Percentiles rank a stretch among this genome's conserved stretches.
Conservation (phyloP, 2,888 invertebrate genomes). For the Macrosiphum euphorbiae region DNA sequence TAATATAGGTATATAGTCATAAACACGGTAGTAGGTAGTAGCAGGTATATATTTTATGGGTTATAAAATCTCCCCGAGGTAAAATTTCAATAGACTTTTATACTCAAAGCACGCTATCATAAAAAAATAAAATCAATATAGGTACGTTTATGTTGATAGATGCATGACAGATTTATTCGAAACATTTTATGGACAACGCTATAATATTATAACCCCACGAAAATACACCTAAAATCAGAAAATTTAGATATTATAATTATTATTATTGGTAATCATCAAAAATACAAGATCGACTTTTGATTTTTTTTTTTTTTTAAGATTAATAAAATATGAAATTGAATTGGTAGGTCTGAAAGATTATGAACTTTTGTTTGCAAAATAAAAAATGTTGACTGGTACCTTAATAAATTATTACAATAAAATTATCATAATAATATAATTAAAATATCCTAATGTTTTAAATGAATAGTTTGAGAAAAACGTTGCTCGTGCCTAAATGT, state of each 20-base stretch:
- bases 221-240: not conserved
- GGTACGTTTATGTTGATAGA: not conserved
- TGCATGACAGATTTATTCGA: conserved; percentile 22
- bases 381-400: not conserved
- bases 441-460: not conserved
- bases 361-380: not conserved
- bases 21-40: conserved; percentile 4
- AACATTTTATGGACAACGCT: not conserved
- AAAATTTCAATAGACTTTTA: conserved; percentile 45
- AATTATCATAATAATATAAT: not conserved
- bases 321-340: no score
- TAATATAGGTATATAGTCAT: conserved; percentile 15
- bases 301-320: not conserved
- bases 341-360: no score
- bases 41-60: conserved; percentile 47
- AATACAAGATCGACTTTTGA: not conserved
- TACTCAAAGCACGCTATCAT: not conserved
- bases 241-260: not conserved
- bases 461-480: not conserved
- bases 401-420: not conserved
- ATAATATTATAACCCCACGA: not conserved
- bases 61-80: conserved; percentile 29
- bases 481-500: not conserved
- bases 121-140: conserved; percentile 36
- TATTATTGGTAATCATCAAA: not conserved